Base-by-base conservation (phyloP, 2,888 invertebrate genomes). In the Acleris laterana region DNA sequence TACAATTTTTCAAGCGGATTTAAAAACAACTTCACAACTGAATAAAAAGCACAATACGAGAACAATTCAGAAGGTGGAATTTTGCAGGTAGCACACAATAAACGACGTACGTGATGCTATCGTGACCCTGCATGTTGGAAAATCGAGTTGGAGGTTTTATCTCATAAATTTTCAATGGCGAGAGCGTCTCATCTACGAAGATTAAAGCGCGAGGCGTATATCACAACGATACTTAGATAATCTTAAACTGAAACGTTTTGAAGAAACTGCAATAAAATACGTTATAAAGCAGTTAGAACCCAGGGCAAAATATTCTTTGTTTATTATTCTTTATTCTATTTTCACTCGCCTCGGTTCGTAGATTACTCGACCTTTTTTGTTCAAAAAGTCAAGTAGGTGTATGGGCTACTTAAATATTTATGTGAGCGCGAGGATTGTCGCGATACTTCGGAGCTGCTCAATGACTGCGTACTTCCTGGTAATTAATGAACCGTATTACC, bases 331-430 rank as follows among this genome's bases (percentile, higher is more conserved):
- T 64, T 56, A 61, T 61, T 68, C 28, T 53, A 62, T 68, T 65
- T 65, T 44, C 58, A 62, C 62, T 68, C 17, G 57, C 61, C 38
- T 60, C 32, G 61, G 51, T 62, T 51, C 55, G 49, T 66, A 62
- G 51, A 62, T 62, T 66, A 48, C 57, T 71, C 68, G 75, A 71
- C 73, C 77, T 76, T 74, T 62, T 75, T 74, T 72, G 70, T 72
- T 67, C 74, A 74, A 74, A 72, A 72, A 77, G 77, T 77, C 72
- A 77, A 77, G 69, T 70, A 71, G 68, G 71, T 73, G 72, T 77
- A 74, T 68, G 68, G 25, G 72, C 74, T 77, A 68, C 72, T 80
- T 77, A 76, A 79, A 75, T 77, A 79, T 79, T 77, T 69, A 80
- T 75, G 73, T 74, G 69, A 74, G 74, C 68, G 71, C 72, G 69